These are phyloP conservation scores for Prosopocoilus inquinatus DNA, from an alignment of 2,888 invertebrate genomes.

Conservation along the genomic window DNA sequence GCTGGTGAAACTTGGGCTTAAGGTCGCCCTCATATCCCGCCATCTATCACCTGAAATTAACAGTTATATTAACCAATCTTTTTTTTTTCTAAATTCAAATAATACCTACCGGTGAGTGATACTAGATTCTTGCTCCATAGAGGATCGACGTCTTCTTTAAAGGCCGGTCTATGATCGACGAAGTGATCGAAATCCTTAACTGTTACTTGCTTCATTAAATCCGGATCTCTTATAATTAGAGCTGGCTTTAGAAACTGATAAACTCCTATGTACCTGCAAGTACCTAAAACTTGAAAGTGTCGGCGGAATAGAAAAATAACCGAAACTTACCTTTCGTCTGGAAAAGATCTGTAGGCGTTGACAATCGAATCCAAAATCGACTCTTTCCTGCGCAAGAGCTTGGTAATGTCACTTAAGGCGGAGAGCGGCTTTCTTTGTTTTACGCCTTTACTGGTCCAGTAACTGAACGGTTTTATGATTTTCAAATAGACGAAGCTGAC, in stretches of 20 bases:
- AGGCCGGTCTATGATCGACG: constrained; percentile 37
- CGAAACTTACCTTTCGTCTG: constrained; percentile 4
- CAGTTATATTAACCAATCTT: background rate
- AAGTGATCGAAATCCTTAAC: constrained; percentile 48
- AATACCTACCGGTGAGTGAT: constrained; percentile 7
- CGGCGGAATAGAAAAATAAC: too few species aligned
- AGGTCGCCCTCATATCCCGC: constrained; percentile 47
- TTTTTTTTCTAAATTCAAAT: background rate
- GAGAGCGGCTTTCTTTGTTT: constrained; percentile 7
- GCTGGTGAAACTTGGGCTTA: constrained; percentile 47
- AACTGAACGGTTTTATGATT: constrained; percentile 4
- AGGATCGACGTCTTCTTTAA: constrained; percentile 32
- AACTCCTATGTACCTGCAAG: constrained; percentile 31
- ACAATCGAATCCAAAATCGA: background rate
- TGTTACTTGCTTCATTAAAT: constrained; percentile 44
- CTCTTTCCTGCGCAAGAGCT: background rate
- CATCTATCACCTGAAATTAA: constrained; percentile 34
- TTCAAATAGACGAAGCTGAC: constrained; percentile 1
- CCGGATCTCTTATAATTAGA: constrained; percentile 33
- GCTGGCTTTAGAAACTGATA: constrained; percentile 29
- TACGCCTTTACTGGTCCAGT: constrained; percentile 5
- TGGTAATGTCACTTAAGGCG: background rate
- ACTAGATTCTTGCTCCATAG: constrained; percentile 29
- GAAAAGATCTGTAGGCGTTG: constrained; percentile 2
- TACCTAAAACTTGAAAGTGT: background rate